Percentiles rank a stretch among this genome's conserved stretches.
Evolutionary conservation across 2,113 vertebrate species (phyloP).

Genomic region (Scytalopus superciliaris): DNA sequence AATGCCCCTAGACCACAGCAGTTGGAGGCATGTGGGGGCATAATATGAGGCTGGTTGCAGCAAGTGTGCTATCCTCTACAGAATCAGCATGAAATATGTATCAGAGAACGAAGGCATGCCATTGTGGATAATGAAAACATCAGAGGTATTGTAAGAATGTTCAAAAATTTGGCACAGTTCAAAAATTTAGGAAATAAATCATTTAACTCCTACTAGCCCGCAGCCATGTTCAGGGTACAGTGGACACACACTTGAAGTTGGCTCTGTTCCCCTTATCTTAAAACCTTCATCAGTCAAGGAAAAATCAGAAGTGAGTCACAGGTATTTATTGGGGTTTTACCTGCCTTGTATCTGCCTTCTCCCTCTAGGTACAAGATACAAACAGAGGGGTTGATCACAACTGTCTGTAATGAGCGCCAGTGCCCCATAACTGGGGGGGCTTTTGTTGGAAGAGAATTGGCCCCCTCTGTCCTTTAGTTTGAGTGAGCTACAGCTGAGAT

Average conservation of each 20-base stretch:
- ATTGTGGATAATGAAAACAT: background rate
- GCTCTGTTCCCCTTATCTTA: background rate
- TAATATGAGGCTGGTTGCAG: background rate
- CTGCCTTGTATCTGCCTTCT: background rate
- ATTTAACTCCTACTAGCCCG: background rate
- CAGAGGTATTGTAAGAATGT: background rate
- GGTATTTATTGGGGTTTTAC: background rate
- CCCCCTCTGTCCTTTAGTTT: background rate
- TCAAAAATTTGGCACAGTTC: background rate
- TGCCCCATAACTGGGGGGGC: background rate
- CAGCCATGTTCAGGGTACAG: background rate
- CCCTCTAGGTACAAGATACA: background rate
- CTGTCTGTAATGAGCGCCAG: background rate
- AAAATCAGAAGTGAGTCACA: background rate
- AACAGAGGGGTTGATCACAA: background rate
- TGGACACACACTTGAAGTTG: background rate
- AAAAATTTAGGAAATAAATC: background rate
- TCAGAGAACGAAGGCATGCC: background rate
- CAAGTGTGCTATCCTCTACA: background rate
- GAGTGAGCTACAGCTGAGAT: background rate
- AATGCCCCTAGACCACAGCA: background rate
- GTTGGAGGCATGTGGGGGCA: background rate
- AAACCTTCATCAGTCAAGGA: background rate
- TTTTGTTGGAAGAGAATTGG: background rate
- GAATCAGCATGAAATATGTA: background rate